Evolutionary conservation across 2,113 vertebrate species (phyloP), one percentile per base, ranked within the genome.

Genomic region (Tiliqua scincoides): DNA sequence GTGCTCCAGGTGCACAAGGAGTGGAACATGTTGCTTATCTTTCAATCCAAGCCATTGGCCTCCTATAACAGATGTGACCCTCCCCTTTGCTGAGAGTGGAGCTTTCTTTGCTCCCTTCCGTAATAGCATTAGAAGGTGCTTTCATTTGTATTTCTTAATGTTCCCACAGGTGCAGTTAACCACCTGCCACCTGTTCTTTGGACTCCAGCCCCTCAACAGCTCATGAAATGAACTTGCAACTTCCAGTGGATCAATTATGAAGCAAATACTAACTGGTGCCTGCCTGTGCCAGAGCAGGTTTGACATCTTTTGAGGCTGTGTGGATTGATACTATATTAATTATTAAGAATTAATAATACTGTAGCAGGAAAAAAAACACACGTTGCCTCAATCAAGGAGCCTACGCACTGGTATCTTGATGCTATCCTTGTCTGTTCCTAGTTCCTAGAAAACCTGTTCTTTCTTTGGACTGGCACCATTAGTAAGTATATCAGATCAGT

Each of bases 131-230:
- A 37, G 40, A 21, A 74, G 57, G 17, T 62, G 1, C 23, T 74
- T 74, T 86, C 74, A 74, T 74, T 57, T 81, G 59, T 37, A 81
- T 63, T 43, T 86, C 77, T 86, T 62, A 40, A 35, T 81, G 37
- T 73, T 86, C 57, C 59, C 63, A 40, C 59, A 65, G 78, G 81
- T 86, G 78, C 23, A 65, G 20, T 54, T 52, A 65, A 80, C 78
- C 59, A 86, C 85, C 70, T 57, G 71, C 70, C 70, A 74, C 78
- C 78, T 81, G 85, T 81, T 52, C 78, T 86, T 81, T 86, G 85
- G 78, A 81, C 85, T 57, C 70, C 32, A 32, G 17, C 40, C 37
- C 78, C 70, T 20, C 80, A 74, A 63, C 59, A 65, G n/a, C 78
- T 86, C 78, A 65, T 74, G 74, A 80, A 86, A 81, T 30, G 68